Evolutionary conservation across 2,888 invertebrate genomes (phyloP).

Genomic region (Apotomis turbidana): DNA sequence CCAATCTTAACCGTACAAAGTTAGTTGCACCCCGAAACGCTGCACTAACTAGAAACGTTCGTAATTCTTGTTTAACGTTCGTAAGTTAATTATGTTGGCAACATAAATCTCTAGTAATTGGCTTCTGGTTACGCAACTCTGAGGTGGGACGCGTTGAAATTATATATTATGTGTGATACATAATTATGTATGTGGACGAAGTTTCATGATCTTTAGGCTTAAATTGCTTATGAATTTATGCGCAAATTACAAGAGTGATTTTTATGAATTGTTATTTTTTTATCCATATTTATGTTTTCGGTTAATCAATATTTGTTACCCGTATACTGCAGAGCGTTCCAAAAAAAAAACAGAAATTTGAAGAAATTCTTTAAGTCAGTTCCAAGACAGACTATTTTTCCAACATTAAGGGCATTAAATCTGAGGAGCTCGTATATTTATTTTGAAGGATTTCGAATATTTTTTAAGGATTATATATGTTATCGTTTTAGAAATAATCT

Average conservation of each 20-base stretch:
- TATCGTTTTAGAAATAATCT: too few relatives aligned
- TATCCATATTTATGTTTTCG: neutral
- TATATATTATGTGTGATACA: conserved; percentile 57
- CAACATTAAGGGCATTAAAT: too few relatives aligned
- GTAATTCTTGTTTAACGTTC: conserved; percentile 40
- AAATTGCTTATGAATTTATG: conserved; percentile 56
- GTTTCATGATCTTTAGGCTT: conserved; percentile 62
- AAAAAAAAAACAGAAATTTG: too few relatives aligned
- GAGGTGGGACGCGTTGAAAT: conserved; percentile 81
- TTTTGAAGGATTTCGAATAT: too few relatives aligned
- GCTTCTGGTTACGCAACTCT: conserved; percentile 82
- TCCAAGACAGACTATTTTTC: too few relatives aligned
- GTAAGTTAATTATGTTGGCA: conserved; percentile 84
- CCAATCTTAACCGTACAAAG: conserved; percentile 21
- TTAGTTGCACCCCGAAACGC: conserved; percentile 27
- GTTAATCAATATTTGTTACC: too few relatives aligned
- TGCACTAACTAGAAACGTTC: conserved; percentile 38
- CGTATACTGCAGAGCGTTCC: too few relatives aligned
- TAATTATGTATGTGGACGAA: conserved; percentile 80
- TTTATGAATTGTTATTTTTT: neutral
- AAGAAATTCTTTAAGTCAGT: too few relatives aligned
- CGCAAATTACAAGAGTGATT: conserved; percentile 48
- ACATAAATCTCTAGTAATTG: conserved; percentile 85
- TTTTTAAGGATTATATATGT: too few relatives aligned
- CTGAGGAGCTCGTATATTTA: too few relatives aligned